Conservation (phyloP, 2,113 vertebrate species). For the Colaptes auratus region DNA sequence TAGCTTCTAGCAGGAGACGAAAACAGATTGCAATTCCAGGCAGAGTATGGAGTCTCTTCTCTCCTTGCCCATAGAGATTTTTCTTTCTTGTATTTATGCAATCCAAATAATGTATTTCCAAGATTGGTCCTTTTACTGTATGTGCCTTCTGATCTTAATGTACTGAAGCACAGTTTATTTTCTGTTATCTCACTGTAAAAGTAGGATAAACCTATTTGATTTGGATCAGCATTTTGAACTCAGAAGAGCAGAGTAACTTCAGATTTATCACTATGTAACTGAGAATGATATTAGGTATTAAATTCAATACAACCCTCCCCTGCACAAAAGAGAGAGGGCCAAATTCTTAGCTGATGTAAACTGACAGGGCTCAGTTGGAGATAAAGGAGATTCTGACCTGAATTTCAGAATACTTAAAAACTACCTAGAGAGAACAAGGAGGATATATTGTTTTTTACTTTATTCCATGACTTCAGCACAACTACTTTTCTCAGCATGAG, state of each 20-base stretch:
- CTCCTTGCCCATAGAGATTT: not conserved
- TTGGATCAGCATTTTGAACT: not conserved
- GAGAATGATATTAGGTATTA: not conserved
- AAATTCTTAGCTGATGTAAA: not conserved
- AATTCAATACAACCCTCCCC: not conserved
- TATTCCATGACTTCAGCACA: not conserved
- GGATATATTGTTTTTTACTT: constrained; percentile 35
- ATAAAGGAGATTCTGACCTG: not conserved
- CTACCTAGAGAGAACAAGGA: not conserved
- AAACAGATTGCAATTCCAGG: constrained; percentile 13
- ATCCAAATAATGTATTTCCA: not conserved
- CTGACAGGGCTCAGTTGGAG: not conserved
- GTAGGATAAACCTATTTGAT: not conserved
- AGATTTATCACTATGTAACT: not conserved
- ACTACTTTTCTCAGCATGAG: constrained; percentile 13
- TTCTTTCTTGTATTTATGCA: not conserved
- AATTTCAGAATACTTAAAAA: constrained; percentile 4
- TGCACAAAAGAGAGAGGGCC: not conserved
- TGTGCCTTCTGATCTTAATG: not conserved
- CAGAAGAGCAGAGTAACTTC: not conserved
- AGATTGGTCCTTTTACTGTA: not conserved
- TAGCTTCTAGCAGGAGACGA: not conserved
- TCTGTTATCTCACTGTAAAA: not conserved
- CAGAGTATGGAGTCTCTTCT: not conserved
- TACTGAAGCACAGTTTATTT: not conserved